Evolutionary conservation across 2,797 vertebrate genomes (phyloP).

Genomic region (Pseudomugil gertrudae): DNA sequence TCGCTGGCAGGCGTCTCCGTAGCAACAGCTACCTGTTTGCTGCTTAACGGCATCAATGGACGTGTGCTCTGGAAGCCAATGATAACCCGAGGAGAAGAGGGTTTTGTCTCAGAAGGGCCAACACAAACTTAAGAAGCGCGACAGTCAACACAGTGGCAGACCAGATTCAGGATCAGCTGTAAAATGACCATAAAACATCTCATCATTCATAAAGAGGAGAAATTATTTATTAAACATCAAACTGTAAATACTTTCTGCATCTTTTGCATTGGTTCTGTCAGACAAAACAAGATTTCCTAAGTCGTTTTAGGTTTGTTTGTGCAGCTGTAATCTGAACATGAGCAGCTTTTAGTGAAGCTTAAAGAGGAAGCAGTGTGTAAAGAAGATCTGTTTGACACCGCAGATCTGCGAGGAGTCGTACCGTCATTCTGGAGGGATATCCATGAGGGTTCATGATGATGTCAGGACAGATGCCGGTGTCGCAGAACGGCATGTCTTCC

Average conservation of each 20-base stretch:
- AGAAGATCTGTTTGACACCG: neutral
- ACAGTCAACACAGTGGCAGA: conserved; percentile 52
- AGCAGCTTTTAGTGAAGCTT: neutral
- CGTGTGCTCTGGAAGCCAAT: conserved; percentile 71
- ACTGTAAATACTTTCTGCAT: neutral
- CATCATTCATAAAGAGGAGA: neutral
- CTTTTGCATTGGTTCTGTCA: neutral
- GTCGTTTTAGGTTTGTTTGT: neutral
- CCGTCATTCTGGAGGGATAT: conserved; percentile 99
- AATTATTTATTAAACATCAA: conserved; percentile 7
- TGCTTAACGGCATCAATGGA: conserved; percentile 67
- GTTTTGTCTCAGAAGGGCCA: conserved; percentile 65
- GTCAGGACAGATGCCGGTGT: conserved; percentile 96
- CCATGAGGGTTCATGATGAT: conserved; percentile 99
- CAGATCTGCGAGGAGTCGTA: conserved; percentile 58
- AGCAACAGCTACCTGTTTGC: conserved; percentile 74
- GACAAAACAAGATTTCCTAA: too few species aligned
- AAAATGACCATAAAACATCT: conserved; percentile 5
- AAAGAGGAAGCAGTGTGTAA: neutral
- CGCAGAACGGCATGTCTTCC: conserved; percentile 99
- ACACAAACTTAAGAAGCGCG: conserved; percentile 61
- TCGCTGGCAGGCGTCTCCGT: conserved; percentile 56
- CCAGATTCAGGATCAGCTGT: conserved; percentile 33
- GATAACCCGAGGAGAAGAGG: conserved; percentile 68
- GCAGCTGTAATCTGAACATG: neutral